phyloP scores from a whole-genome alignment of 2,113 vertebrate species.

The Anser brachyrhynchus region DNA sequence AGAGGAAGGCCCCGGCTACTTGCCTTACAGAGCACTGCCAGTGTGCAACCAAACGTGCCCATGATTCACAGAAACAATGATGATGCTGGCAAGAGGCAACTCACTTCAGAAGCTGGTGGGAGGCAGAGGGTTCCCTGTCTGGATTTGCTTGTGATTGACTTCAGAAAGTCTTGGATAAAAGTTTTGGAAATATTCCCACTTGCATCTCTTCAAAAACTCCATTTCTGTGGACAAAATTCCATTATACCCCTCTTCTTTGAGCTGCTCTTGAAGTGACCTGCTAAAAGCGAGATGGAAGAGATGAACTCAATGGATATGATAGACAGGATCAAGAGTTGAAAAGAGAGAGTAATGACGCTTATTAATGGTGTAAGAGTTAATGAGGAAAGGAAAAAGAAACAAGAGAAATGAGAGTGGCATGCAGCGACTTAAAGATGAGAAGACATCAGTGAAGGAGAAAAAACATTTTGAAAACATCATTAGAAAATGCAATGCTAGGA shows the following conservation, averaged over 20 bases:
- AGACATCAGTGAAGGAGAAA: not conserved
- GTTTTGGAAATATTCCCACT: not conserved
- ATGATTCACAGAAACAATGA: fast-evolving
- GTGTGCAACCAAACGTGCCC: not conserved
- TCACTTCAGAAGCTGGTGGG: not conserved
- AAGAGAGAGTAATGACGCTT: not conserved
- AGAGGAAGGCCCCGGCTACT: not conserved
- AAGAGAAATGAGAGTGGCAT: not conserved
- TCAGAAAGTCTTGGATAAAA: not conserved
- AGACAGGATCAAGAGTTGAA: not conserved
- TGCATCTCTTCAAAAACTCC: not conserved
- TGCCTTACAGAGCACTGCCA: not conserved
- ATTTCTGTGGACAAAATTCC: not conserved
- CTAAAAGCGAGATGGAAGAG: not conserved
- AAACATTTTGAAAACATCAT: not conserved
- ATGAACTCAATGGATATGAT: not conserved
- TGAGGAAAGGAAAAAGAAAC: not conserved
- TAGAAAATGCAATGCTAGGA: not conserved
- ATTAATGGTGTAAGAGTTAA: not conserved
- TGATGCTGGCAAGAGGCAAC: not conserved
- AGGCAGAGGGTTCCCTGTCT: not conserved
- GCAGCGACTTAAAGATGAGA: not conserved
- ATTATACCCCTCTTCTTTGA: not conserved
- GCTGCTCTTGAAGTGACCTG: not conserved
- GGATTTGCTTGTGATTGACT: not conserved